Evolutionary conservation across 2,113 vertebrate genomes (phyloP), one percentile per base, ranked within the genome.

Genomic region (Apteryx mantelli): DNA sequence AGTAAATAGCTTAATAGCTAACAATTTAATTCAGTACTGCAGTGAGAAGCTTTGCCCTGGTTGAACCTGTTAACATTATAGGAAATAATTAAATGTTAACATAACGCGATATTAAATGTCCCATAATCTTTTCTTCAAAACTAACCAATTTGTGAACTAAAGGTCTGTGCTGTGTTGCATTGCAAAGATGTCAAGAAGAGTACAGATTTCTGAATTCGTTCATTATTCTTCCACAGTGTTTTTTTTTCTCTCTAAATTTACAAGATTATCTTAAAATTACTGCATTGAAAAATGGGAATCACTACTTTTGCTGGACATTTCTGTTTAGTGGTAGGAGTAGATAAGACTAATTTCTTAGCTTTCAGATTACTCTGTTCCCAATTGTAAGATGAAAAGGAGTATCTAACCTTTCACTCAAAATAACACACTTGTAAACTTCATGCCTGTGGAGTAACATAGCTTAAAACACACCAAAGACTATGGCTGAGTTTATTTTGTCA

Each of bases 11-110:
- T 92, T 89, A 92, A 95, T 91, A 91, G 82, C 82, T 94, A 88
- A 95, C 61, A 52, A 75, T 93, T 91, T 90, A 93, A 79, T 93
- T 91, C 75, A 79, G 77, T 21, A 36, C n/a, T 56, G 38, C n/a
- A 69, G 60, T 38, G 42, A 88, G 58, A 88, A 89, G 52, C 76
- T 94, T 90, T 89, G 91, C 64, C 83, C 88, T 82, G 48, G 38
- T 7, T 70, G 53, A 94, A 88, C 50, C 46, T 82, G 78, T 77
- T 91, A 92, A 65, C 68, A 73, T 25, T 55, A 56, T 60, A 50
- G 61, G 65, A 82, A 92, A 92, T 80, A 94, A 95, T 93, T 91
- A 82, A 93, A 91, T 66, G 70, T 85, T 80, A 93, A 89, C 5
- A 5, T 56, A 38, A 90, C 74, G 24, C 26, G 21, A 87, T 75